Evolutionary conservation across 1,140 invertebrate species (phyloP).

Genomic region (Rhysida immarginata): DNA sequence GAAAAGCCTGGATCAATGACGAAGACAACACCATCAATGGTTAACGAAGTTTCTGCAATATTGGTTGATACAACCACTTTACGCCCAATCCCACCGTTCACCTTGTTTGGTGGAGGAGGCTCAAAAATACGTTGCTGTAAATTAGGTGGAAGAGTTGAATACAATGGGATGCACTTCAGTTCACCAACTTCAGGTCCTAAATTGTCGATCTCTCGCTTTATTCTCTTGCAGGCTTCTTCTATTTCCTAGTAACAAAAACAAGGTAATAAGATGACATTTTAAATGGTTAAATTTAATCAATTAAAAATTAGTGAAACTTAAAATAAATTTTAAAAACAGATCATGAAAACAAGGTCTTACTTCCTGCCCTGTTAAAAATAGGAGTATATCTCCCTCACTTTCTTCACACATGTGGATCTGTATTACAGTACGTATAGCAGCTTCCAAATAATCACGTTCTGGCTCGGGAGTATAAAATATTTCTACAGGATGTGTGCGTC

Average conservation of each 20-base stretch:
- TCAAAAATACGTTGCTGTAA: conserved; percentile 97
- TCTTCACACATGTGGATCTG: conserved; percentile 99
- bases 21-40: conserved; percentile 99
- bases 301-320: neutral
- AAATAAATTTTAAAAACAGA: neutral
- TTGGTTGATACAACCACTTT: conserved; percentile 97
- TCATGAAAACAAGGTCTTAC: conserved; percentile 22
- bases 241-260: conserved; percentile 56
- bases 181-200: conserved; percentile 92
- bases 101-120: conserved; percentile 73
- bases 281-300: neutral
- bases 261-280: too few relatives aligned
- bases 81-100: conserved; percentile 86
- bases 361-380: conserved; percentile 89
- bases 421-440: conserved; percentile 93
- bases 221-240: conserved; percentile 96
- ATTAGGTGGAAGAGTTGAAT: conserved; percentile 95
- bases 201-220: conserved; percentile 93
- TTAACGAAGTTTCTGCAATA: conserved; percentile 97
- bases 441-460: conserved; percentile 95
- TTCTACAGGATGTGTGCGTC: conserved; percentile 89
- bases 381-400: conserved; percentile 74
- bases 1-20: conserved; percentile 99
- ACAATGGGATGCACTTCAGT: conserved; percentile 94
- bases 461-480: conserved; percentile 99